phyloP scores from a whole-genome alignment of 2,797 vertebrate genomes.

The Eulemur rubriventer region DNA sequence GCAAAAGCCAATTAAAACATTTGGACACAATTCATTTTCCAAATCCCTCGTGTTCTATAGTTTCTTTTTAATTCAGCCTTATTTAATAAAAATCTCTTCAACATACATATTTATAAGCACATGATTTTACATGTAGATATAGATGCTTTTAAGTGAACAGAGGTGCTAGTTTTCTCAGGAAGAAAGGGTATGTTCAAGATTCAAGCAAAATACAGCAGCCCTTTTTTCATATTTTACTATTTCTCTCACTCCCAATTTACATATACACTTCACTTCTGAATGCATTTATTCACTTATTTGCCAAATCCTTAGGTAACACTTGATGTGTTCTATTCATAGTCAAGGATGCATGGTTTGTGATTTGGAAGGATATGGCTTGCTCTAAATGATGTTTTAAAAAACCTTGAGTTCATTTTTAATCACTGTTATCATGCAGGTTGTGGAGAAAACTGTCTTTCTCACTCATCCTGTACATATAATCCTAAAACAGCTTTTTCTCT shows the following conservation, averaged over 20 bases:
- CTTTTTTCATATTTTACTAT: not conserved
- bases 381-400: not conserved
- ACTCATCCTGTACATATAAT: not conserved
- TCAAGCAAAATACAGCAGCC: not conserved
- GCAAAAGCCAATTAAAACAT: slow-evolving; percentile 61
- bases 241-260: not conserved
- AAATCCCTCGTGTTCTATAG: not conserved
- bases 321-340: not conserved
- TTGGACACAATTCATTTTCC: slow-evolving; percentile 34
- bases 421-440: not conserved
- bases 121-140: not conserved
- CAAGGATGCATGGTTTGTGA: not conserved
- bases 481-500: not conserved
- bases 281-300: not conserved
- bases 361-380: not conserved
- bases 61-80: slow-evolving; percentile 20
- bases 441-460: not conserved
- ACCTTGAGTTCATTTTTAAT: not conserved
- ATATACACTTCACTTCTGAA: not conserved
- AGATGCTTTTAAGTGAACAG: slow-evolving; percentile 12
- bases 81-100: slow-evolving; percentile 16
- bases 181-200: not conserved
- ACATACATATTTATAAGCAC: slow-evolving; percentile 62
- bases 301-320: not conserved
- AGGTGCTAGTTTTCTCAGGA: slow-evolving; percentile 20